Evolutionary conservation across 2,888 invertebrate genomes (phyloP), one percentile per base, ranked within the genome.

Genomic region (Agrilus cyanescens): DNA sequence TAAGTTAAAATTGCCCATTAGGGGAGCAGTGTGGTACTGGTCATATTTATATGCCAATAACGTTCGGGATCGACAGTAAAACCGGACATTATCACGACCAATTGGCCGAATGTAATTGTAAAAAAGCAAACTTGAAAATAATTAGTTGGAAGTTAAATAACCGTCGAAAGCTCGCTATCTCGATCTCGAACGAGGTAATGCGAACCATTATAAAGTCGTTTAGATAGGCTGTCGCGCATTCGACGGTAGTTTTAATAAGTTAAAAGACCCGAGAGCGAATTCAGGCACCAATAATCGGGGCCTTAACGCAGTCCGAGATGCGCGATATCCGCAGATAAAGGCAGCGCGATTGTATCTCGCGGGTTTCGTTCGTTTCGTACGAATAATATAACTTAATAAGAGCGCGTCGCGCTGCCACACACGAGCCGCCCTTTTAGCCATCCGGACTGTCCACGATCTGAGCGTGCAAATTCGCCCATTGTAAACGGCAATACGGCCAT

Each of bases 371-470:
- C 44, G 37, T 41, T 37, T 37, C 46, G 14, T 18, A 20, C 40
- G 39, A 47, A 46, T 40, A 45, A 38, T 44, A 44, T 46, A 50
- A 48, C 46, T 49, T 48, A 46, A 47, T 44, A 47, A 47, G 34
- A 36, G 40, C 44, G 45, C 36, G 47, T 44, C 45, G 46, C 39
- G 42, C 51, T 53, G 52, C 58, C 58, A 55, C 57, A 57, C 57
- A 57, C 56, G 58, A 53, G 48, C 50, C 43, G 46, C 48, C 53
- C 55, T 51, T 53, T 57, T 56, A 54, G 46, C 50, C 40, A 41
- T 45, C 37, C 43, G 41, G 38, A 44, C 51, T 46, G 46, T 48
- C 50, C 57, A 58, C 57, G 58, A 57, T 48, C 50, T 38, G 47
- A 47, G 42, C 41, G 50, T 50, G 46, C 49, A 53, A 53, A 57